Evolutionary conservation across 2,797 vertebrate genomes (phyloP), one percentile per base, ranked within the genome.

Genomic region (Sphenodon punctatus): DNA sequence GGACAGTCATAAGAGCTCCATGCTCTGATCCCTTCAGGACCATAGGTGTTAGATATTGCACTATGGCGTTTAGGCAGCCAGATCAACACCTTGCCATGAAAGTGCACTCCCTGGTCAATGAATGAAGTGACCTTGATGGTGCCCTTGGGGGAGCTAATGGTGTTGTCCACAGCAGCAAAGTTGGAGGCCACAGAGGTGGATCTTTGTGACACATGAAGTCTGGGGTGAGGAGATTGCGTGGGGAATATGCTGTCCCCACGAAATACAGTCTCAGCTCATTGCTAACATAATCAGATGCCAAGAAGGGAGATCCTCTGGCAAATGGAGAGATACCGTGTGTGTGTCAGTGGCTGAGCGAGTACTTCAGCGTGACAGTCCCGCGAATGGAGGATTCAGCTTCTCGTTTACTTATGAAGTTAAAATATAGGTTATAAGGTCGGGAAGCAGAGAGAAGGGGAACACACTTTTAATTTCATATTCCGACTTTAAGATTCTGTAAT

Each of bases 241-340:
- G 12, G 5, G 27, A n/a, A 17, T 30, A n/a, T 30, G 11, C 8
- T 7, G 27, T 14, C 8, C 9, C 19, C n/a, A n/a, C 19, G 3
- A 38, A 39, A n/a, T 38, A 2, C 1, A 25, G 13, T 39, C 39
- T 27, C 19, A 5, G 1, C 4, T 20, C 1, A n/a, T 25, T 19
- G 61, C 60, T 3, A 19, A 19, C 5, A 19, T 42, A 8, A 45
- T 1, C 1, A 4, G 2, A 41, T 4, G 2, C 51, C 32, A 5
- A 25, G 15, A 1, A 3, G 3, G 0, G 1, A 2, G 0, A 1
- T 6, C 23, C 15, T n/a, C n/a, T n/a, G n/a, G n/a, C n/a, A n/a
- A n/a, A n/a, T n/a, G n/a, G n/a, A n/a, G n/a, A n/a, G n/a, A n/a
- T n/a, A n/a, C n/a, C n/a, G n/a, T n/a, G n/a, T 67, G 34, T 20